Evolutionary conservation across 2,888 invertebrate genomes (phyloP), one percentile per base, ranked within the genome.

Genomic region (Seira ritae): DNA sequence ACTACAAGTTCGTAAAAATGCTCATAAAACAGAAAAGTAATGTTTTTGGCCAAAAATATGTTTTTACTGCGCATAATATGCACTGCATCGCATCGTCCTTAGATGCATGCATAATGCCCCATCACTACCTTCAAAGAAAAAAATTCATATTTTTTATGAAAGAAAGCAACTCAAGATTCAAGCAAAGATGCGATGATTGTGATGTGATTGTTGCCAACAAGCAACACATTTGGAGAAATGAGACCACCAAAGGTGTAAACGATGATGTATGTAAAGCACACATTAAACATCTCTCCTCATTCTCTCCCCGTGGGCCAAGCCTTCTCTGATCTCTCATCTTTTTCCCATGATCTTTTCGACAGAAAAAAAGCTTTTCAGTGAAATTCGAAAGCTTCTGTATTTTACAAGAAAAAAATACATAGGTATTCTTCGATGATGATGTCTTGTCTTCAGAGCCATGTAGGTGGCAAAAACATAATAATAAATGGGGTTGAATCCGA

Each of bases 231-330:
- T 71, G 83, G 67, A 84, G 72, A 84, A 84, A 84, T 74, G 83
- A 84, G 83, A 78, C 83, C 83, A 84, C 83, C 83, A 84, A 84
- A 84, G 83, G 79, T 79, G 78, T 74, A 74, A 78, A 79, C 70
- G 73, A 84, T 78, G 69, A 60, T 60, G 60, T 10, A 60, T 60
- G 60, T 60, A 60, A 60, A 60, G 60, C 60, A 60, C 60, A 60
- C n/a, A 10, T 6, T 60, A 60, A 60, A 60, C 60, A 60, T 60
- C n/a, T 60, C n/a, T n/a, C n/a, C n/a, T n/a, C n/a, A n/a, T 60
- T 17, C n/a, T 60, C n/a, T 60, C 3, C 17, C 60, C 17, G 3
- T 15, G 60, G 17, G 60, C 60, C 60, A 60, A 60, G 60, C 60
- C 60, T 60, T 60, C 17, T 12, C 42, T 42, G 42, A 60, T 60